A percentile compares a stretch with the other conserved stretches of the same genome.
phyloP scores from a whole-genome alignment of 2,797 vertebrate genomes.

The Micropoecilia bifurca region DNA sequence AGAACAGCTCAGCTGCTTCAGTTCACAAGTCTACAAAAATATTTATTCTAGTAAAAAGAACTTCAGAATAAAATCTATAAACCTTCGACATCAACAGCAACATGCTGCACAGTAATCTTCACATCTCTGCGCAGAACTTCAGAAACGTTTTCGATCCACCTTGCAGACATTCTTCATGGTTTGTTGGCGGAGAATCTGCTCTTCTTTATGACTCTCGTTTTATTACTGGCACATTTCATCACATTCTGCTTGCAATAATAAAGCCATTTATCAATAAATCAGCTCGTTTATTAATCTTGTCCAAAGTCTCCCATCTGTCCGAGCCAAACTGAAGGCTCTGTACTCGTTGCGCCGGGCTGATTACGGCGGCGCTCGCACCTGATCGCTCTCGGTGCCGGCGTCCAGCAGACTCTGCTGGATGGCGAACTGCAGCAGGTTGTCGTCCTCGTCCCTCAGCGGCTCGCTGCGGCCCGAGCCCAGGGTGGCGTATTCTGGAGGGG shows the following conservation, averaged over 20 bases:
- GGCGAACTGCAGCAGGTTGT: slow-evolving; percentile 94
- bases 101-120: neutral
- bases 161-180: neutral
- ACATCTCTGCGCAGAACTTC: neutral
- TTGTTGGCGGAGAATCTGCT: neutral
- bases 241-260: neutral
- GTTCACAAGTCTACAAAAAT: neutral
- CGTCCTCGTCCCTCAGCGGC: slow-evolving; percentile 92
- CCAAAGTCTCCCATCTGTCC: neutral
- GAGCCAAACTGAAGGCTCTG: neutral
- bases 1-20: neutral
- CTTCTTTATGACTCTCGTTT: neutral
- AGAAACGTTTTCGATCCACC: neutral
- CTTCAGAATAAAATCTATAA: slow-evolving; percentile 1
- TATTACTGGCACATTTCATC: neutral
- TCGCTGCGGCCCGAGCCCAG: slow-evolving; percentile 90
- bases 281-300: neutral
- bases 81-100: neutral
- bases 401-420: slow-evolving; percentile 96
- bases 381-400: slow-evolving; percentile 92
- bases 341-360: neutral
- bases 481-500: slow-evolving; percentile 90
- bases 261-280: neutral
- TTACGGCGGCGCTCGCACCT: slow-evolving; percentile 75
- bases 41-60: neutral